Percentiles rank a stretch among this genome's conserved stretches.
phyloP scores from a whole-genome alignment of 2,113 vertebrate genomes.

The Mastomys coucha region DNA sequence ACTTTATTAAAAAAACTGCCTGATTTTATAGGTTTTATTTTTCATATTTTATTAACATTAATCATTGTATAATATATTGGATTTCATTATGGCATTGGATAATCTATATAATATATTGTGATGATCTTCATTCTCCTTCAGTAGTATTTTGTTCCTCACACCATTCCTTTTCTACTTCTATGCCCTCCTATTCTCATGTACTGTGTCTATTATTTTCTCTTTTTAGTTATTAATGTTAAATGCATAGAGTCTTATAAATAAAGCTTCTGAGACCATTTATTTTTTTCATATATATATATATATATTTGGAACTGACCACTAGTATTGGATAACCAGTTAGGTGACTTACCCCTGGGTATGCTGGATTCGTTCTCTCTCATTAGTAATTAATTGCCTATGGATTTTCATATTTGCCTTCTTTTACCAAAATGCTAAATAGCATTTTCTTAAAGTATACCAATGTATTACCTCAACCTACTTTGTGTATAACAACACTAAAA shows the following conservation, averaged over 20 bases:
- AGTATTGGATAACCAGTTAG: background rate
- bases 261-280: background rate
- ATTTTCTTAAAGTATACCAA: background rate
- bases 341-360: background rate
- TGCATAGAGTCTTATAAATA: background rate
- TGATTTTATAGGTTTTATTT: background rate
- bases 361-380: background rate
- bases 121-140: background rate
- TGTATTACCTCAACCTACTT: background rate
- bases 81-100: background rate
- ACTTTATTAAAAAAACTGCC: background rate
- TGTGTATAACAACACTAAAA: background rate
- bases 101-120: background rate
- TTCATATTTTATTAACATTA: background rate
- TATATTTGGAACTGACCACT: background rate
- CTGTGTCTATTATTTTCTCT: background rate
- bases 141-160: background rate
- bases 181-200: background rate
- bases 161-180: background rate
- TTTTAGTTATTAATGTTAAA: background rate
- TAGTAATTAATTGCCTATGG: background rate
- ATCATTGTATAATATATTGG: no score
- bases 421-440: background rate
- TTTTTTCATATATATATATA: background rate
- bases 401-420: background rate